Percentiles rank a stretch among this genome's conserved stretches.
Conservation (phyloP, 2,888 invertebrate species). For the Rhagophthalmus giganteus region DNA sequence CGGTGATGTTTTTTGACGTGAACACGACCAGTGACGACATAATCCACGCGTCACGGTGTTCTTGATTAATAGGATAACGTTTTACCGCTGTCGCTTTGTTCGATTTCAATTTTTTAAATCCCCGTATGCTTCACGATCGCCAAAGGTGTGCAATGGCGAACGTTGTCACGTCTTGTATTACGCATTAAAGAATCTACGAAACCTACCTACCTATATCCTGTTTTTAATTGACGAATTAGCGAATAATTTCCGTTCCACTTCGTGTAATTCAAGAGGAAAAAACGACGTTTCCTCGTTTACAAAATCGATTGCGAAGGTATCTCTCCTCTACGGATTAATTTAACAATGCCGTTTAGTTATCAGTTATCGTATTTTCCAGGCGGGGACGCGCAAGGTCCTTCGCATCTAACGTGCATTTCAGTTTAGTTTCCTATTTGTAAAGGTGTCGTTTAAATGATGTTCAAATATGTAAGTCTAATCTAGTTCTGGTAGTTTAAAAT, state of each 20-base stretch:
- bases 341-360: no score
- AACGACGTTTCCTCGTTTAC: not conserved
- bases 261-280: not conserved
- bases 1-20: slow-evolving; percentile 3
- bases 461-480: not conserved
- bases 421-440: no score
- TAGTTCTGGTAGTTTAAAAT: not conserved
- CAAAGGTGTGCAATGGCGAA: no score
- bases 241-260: slow-evolving; percentile 12
- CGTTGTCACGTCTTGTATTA: not conserved
- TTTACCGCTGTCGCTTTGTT: slow-evolving; percentile 26
- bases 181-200: not conserved
- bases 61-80: slow-evolving; percentile 35
- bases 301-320: not conserved
- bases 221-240: slow-evolving; percentile 2
- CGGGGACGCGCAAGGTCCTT: no score
- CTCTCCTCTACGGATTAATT: not conserved
- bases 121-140: no score
- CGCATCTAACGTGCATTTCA: no score
- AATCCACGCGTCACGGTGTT: slow-evolving; percentile 33
- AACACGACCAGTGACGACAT: slow-evolving; percentile 29
- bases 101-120: slow-evolving; percentile 16
- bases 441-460: not conserved
- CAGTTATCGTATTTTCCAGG: no score
- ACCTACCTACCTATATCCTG: slow-evolving; percentile 3